A percentile compares a stretch with the other conserved stretches of the same genome.
phyloP scores from a whole-genome alignment of 2,113 vertebrate species.

The Callocephalon fimbriatum region DNA sequence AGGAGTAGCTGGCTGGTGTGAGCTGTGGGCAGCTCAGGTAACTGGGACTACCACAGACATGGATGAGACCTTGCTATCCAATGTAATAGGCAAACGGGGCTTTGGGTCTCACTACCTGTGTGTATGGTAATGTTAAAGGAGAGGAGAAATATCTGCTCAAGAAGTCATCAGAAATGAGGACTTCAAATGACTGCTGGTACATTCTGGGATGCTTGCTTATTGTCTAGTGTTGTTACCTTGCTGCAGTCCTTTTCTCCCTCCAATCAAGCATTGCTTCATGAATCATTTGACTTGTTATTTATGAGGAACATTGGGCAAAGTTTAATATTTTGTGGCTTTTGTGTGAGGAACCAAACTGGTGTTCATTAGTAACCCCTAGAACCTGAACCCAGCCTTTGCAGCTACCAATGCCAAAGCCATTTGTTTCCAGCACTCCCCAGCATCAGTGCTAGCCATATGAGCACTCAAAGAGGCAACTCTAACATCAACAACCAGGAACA shows the following conservation, averaged over 20 bases:
- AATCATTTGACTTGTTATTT: neutral
- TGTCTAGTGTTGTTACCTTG: neutral
- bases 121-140: neutral
- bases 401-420: neutral
- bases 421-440: neutral
- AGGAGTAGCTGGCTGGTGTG: fast-evolving
- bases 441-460: neutral
- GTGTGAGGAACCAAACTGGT: fast-evolving
- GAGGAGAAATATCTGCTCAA: neutral
- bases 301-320: neutral
- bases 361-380: neutral
- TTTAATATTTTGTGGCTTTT: neutral
- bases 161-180: neutral
- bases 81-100: neutral
- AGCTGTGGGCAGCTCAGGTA: neutral
- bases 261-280: neutral
- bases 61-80: neutral
- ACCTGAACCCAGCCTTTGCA: neutral
- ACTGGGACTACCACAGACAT: neutral
- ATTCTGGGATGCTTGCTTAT: neutral
- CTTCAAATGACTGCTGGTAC: neutral
- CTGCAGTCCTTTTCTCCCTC: neutral
- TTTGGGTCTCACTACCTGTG: neutral
- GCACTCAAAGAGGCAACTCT: neutral
- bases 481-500: neutral